phyloP scores from a whole-genome alignment of 2,113 vertebrate species.

The Onychostruthus taczanowskii region DNA sequence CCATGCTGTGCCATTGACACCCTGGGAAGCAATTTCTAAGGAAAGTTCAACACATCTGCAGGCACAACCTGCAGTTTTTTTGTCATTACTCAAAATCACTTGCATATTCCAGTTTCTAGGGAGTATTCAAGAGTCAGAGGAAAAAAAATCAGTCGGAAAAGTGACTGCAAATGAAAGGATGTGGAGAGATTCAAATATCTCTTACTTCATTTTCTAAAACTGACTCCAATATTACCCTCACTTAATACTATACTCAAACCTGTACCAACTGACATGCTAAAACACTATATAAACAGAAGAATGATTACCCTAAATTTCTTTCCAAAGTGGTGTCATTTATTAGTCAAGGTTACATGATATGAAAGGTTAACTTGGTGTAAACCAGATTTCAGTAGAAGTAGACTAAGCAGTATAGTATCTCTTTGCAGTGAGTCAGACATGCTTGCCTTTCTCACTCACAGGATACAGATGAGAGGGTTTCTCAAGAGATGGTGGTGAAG shows the following conservation, averaged over 20 bases:
- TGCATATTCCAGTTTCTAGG: neutral
- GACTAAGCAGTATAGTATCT: neutral
- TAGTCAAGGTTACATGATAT: neutral
- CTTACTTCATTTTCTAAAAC: neutral
- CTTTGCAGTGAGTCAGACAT: neutral
- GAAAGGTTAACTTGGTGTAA: neutral
- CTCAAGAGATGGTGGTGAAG: neutral
- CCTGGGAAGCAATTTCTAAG: neutral
- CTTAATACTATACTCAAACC: neutral
- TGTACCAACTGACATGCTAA: neutral
- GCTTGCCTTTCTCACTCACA: neutral
- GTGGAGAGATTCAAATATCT: neutral
- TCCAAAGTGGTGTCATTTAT: neutral
- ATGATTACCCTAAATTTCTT: neutral
- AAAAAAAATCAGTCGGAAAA: neutral
- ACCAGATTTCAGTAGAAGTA: neutral
- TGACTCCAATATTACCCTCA: neutral
- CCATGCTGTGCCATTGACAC: fast-evolving
- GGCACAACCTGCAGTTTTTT: neutral
- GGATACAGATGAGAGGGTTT: neutral
- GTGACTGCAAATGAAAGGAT: neutral
- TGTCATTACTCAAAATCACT: neutral
- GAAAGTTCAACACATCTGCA: neutral
- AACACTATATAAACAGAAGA: neutral
- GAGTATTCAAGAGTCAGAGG: neutral